These are phyloP conservation scores for Pelecanus crispus DNA, from an alignment of 2,113 vertebrate species.

Conservation along the genomic window DNA sequence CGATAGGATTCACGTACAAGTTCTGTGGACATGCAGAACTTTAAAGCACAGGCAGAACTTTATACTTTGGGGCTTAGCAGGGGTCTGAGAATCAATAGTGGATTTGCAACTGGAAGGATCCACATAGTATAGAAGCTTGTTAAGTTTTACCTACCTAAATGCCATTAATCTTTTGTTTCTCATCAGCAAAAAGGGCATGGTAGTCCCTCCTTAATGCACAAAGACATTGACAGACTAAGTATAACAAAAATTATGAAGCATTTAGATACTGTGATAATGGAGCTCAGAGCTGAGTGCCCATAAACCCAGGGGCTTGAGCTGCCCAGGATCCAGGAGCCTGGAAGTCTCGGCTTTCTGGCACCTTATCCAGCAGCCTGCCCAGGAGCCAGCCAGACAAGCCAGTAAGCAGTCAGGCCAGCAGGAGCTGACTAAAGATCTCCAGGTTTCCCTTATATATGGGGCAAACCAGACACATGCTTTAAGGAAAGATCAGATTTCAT, in stretches of 20 bases:
- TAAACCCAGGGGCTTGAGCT: neutral
- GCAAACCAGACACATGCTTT: neutral
- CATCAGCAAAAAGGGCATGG: neutral
- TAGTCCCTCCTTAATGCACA: neutral
- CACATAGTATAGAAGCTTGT: neutral
- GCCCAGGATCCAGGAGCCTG: slow-evolving; percentile 26
- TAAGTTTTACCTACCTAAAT: neutral
- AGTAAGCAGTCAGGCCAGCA: neutral
- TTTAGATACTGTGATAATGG: slow-evolving; percentile 14
- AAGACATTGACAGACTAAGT: neutral
- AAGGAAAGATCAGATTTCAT: neutral
- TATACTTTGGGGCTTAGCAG: neutral
- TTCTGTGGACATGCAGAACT: neutral
- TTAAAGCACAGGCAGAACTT: neutral
- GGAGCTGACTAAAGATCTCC: neutral
- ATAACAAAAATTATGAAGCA: neutral
- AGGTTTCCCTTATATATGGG: neutral
- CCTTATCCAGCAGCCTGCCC: neutral
- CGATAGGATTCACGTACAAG: neutral
- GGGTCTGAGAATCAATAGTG: neutral
- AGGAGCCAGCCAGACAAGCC: neutral
- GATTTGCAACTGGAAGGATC: neutral
- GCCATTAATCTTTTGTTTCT: neutral
- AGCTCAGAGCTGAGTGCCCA: neutral
- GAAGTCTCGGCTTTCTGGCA: slow-evolving; percentile 29